phyloP scores from a whole-genome alignment of 2,888 invertebrate genomes.

The Psococerastis gibbosa region DNA sequence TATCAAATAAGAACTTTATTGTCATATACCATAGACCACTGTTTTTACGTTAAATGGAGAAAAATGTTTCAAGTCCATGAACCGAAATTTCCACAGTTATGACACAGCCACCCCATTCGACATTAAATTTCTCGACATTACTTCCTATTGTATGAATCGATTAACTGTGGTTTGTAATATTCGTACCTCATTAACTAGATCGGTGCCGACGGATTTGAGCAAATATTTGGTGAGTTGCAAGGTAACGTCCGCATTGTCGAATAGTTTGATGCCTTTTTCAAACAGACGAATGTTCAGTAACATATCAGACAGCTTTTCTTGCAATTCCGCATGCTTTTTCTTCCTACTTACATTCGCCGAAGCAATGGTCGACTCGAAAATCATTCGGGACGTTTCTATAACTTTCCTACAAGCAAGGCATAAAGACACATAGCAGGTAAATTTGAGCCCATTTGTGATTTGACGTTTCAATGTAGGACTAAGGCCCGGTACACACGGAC shows the following conservation, averaged over 20 bases:
- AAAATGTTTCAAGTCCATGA: too few species aligned
- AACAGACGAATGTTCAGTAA: conserved; percentile 56
- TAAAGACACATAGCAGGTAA: conserved; percentile 8
- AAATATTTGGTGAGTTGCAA: conserved; percentile 58
- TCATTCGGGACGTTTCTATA: conserved; percentile 44
- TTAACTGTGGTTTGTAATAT: too few species aligned
- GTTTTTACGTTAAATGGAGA: too few species aligned
- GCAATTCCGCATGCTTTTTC: conserved; percentile 60
- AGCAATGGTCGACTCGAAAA: conserved; percentile 55
- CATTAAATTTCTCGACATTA: too few species aligned
- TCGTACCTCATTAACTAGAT: conserved; percentile 63
- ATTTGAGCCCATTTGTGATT: background rate
- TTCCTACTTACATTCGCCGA: conserved; percentile 42
- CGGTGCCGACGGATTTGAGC: conserved; percentile 63
- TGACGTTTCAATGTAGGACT: too few species aligned
- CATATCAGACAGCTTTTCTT: conserved; percentile 63
- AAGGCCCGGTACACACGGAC: too few species aligned
- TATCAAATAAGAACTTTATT: too few species aligned
- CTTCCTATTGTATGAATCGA: too few species aligned
- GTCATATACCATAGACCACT: too few species aligned
- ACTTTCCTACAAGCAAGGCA: conserved; percentile 30
- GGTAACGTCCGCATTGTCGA: conserved; percentile 22
- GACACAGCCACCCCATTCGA: too few species aligned
- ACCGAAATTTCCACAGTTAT: too few species aligned
- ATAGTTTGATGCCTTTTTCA: conserved; percentile 49